These are phyloP conservation scores for Amphiprion ocellaris DNA, from an alignment of 2,113 vertebrate genomes.

Conservation along the genomic window DNA sequence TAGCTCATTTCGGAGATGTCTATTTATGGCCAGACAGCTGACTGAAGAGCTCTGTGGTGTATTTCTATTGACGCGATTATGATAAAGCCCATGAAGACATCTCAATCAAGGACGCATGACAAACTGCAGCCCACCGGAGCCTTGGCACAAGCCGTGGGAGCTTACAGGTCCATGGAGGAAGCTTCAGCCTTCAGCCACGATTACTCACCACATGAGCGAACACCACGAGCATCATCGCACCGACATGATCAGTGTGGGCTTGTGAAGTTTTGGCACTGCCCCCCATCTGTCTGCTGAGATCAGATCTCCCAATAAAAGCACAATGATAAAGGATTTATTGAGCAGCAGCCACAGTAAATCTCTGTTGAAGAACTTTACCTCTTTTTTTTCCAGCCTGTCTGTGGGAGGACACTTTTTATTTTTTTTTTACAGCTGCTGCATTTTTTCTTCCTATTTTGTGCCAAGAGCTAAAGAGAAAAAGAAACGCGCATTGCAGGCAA, in stretches of 20 bases:
- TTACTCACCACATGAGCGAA: slow-evolving; percentile 50
- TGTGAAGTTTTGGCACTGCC: slow-evolving; percentile 17
- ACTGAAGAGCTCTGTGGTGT: slow-evolving; percentile 10
- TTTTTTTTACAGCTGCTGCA: slow-evolving; percentile 86
- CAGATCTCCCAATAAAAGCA: slow-evolving; percentile 68
- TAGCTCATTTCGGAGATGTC: slow-evolving; percentile 34
- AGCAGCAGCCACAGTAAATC: slow-evolving; percentile 69
- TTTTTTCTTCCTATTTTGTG: slow-evolving; percentile 84
- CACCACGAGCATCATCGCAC: slow-evolving; percentile 11
- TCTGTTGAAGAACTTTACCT: slow-evolving; percentile 78
- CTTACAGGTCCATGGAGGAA: background rate
- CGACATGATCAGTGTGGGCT: slow-evolving; percentile 38
- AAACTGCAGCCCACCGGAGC: slow-evolving; percentile 9
- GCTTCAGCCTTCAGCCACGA: slow-evolving; percentile 9
- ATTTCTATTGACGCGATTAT: slow-evolving; percentile 27
- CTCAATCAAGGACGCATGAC: slow-evolving; percentile 6
- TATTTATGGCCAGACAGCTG: slow-evolving; percentile 34
- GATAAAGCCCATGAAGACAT: slow-evolving; percentile 19
- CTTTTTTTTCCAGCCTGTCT: slow-evolving; percentile 59
- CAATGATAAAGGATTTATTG: slow-evolving; percentile 77
- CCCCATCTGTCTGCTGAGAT: slow-evolving; percentile 54
- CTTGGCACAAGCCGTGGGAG: slow-evolving; percentile 6
- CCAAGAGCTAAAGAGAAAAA: slow-evolving; percentile 85
- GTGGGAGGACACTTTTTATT: slow-evolving; percentile 80
- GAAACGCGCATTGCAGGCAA: slow-evolving; percentile 62